Base-by-base conservation (phyloP, 2,113 vertebrate species). In the Gallinago undulata region DNA sequence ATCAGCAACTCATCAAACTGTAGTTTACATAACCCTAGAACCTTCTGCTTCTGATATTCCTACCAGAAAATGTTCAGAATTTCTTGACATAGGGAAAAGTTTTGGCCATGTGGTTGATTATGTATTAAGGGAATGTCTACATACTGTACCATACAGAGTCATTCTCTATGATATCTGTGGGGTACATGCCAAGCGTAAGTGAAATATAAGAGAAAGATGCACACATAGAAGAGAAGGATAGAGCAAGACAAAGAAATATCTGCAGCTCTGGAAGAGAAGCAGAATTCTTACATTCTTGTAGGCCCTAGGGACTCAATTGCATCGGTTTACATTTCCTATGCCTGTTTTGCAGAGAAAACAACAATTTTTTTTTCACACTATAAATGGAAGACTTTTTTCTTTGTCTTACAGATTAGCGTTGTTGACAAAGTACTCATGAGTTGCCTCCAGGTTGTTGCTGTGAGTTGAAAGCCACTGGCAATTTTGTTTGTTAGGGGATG, bases 381-480 rank as follows among this genome's bases (percentile, higher is more conserved):
- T 91, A 87, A 85, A 55, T 39, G 23, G 50, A 78, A 83, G 39
- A 50, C 3, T n/a, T 82, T 90, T 81, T 82, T 75, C 60, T 92
- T 76, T 88, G 72, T 19, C 0, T 89, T 81, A 72, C 39, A 64
- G 39, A 73, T 76, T 63, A 94, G 10, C 5, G 30, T 74, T 91
- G 30, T 86, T 87, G 89, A 91, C 81, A 84, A 68, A 83, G 53
- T 87, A 43, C 33, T 74, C 33, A 5, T 33, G 64, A 79, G 53
- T 66, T 87, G 45, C 68, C 64, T 88, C 15, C 21, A 77, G 66
- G 68, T 96, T 89, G 75, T 41, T 95, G 79, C 79, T 96, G 9
- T 41, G 56, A 89, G 91, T 91, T 89, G 75, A 97, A 98, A 96
- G 68, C 73, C 85, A 66, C 83, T 91, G 87, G 94, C 90, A 94